Base-by-base conservation (phyloP, 2,113 vertebrate species). In the Saimiri boliviensis region DNA sequence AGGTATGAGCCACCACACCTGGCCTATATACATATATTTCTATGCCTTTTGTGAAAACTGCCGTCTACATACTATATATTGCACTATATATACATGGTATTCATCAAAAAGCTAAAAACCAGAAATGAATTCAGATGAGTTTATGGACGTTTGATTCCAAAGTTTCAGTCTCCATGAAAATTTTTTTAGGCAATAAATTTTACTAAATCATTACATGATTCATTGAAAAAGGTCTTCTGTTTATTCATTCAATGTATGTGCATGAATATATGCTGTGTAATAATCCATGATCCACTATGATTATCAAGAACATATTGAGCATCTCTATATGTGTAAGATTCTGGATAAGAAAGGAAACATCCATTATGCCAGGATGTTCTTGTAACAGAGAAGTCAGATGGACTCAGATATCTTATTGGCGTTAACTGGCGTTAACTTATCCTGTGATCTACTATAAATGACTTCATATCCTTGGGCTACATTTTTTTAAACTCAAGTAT, bases 91-190 rank as follows among this genome's bases (percentile, higher is more conserved):
- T 63, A 30, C 60, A 23, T 8, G 35, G 2, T 76, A 19, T 71
- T n/a, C n/a, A n/a, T n/a, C n/a, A n/a, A 63, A 93, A 96, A 81
- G 20, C 77, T 95, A 21, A 93, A 97, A 89, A 79, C 1, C 10
- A 70, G 23, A 21, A 91, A 42, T 91, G 49, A 91, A 86, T 89
- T 89, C 45, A 74, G 21, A 76, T 76, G 40, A 37, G 11, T 58
- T 96, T 56, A 93, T 42, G 25, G 54, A 68, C 1, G 3, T 60
- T 94, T 80, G 11, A 91, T 85, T 47, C 30, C 45, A 90, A 60
- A 86, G 23, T 54, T 94, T 79, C 6, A 52, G 8, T 86, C 5
- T 94, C 88, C 30, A n/a, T 70, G 11, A 17, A 79, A 56, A 12
- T 77, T 42, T 63, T 89, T 10, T 45, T 80, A 73, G 52, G 8